Percentiles rank a stretch among this genome's conserved stretches.
Evolutionary conservation across 2,113 vertebrate genomes (phyloP).

Genomic region (Periophthalmus modestus): DNA sequence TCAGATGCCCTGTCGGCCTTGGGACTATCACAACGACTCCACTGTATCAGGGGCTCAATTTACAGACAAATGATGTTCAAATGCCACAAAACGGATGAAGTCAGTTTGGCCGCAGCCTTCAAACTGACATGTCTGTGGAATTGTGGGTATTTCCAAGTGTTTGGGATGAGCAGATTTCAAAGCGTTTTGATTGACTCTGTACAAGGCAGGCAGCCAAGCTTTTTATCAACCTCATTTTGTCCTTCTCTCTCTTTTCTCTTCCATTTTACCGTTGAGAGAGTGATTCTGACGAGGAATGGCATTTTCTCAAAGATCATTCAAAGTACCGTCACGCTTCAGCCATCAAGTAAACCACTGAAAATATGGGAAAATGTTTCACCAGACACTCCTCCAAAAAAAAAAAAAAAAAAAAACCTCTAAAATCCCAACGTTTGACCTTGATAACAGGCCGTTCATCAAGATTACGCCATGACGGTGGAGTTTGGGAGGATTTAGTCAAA

Average conservation of each 20-base stretch:
- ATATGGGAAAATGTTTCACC: conserved; percentile 37
- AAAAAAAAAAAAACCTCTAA: conserved; percentile 56
- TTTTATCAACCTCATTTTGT: conserved; percentile 57
- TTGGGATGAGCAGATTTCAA: conserved; percentile 26
- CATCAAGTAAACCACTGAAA: conserved; percentile 51
- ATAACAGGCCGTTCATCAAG: conserved; percentile 37
- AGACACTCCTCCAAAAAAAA: conserved; percentile 17
- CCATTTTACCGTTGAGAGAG: conserved; percentile 20
- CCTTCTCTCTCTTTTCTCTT: conserved; percentile 28
- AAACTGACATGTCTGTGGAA: conserved; percentile 12
- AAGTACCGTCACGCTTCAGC: conserved; percentile 29
- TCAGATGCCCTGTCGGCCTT: not conserved
- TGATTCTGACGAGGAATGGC: conserved; percentile 34
- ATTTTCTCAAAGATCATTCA: conserved; percentile 30
- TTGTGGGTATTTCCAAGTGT: conserved; percentile 31
- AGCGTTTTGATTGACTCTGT: conserved; percentile 30
- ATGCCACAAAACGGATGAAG: not conserved
- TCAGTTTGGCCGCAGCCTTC: conserved; percentile 4
- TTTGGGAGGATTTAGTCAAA: conserved; percentile 47
- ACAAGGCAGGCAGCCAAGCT: conserved; percentile 39
- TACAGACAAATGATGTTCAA: not conserved
- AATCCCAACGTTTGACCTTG: conserved; percentile 38
- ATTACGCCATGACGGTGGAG: conserved; percentile 43
- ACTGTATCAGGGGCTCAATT: not conserved
- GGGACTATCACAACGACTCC: not conserved